Conservation (phyloP, 2,113 vertebrate genomes). For the Gobiocypris rarus region DNA sequence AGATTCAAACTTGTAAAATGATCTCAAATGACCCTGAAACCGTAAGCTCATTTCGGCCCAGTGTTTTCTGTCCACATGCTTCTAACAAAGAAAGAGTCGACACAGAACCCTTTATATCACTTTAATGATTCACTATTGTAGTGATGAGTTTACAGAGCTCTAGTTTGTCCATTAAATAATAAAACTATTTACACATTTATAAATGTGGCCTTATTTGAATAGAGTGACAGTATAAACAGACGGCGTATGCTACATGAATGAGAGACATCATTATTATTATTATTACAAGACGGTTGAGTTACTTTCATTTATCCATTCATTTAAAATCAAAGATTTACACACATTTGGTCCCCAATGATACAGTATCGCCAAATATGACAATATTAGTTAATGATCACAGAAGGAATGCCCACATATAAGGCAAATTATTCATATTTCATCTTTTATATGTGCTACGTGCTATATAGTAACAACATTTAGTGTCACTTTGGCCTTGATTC, state of each 20-base stretch:
- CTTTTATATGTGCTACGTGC: not conserved
- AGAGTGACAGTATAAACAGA: not conserved
- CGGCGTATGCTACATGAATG: not conserved
- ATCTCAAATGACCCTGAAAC: no score
- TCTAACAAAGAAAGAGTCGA: not conserved
- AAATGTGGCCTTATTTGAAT: not conserved
- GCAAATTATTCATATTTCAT: not conserved
- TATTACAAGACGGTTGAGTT: not conserved
- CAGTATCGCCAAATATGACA: not conserved
- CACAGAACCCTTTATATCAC: not conserved
- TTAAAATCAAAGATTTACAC: not conserved
- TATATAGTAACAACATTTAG: not conserved
- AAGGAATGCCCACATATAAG: not conserved
- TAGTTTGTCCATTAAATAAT: slow-evolving; percentile 15
- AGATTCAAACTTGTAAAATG: not conserved
- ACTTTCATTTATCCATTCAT: not conserved
- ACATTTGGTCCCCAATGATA: slow-evolving; percentile 8
- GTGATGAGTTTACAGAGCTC: slow-evolving; percentile 10
- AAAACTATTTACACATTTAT: slow-evolving; percentile 32
- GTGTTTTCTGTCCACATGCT: not conserved
- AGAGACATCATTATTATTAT: not conserved
- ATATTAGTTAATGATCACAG: not conserved
- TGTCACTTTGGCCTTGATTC: not conserved
- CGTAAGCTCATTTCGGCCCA: not conserved
- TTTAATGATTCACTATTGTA: slow-evolving; percentile 2